phyloP scores from a whole-genome alignment of 2,888 invertebrate genomes.

The Drosophila nigricruria region DNA sequence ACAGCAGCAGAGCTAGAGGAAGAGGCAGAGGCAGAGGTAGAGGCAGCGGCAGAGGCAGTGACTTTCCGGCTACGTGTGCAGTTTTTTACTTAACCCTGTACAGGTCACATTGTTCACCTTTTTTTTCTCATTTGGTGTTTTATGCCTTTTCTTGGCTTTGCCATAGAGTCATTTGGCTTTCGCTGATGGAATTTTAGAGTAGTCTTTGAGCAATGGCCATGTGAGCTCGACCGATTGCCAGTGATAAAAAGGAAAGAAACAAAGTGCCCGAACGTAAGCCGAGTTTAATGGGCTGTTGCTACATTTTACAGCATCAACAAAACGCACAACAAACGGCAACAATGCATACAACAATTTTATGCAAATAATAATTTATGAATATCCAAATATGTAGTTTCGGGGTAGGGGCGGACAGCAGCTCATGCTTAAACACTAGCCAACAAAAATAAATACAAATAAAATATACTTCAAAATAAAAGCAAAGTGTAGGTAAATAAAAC shows the following conservation, averaged over 20 bases:
- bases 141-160: conserved; percentile 35
- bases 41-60: neutral
- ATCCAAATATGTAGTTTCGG: conserved; percentile 58
- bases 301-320: conserved; percentile 20
- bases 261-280: conserved; percentile 38
- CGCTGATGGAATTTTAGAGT: conserved; percentile 72
- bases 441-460: conserved; percentile 55
- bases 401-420: conserved; percentile 13
- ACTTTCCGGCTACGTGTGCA: conserved; percentile 45
- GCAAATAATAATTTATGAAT: conserved; percentile 77
- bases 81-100: conserved; percentile 45
- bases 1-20: conserved; percentile 19
- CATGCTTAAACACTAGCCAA: conserved; percentile 32
- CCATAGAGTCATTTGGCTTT: conserved; percentile 62
- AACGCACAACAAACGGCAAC: conserved; percentile 6
- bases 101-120: conserved; percentile 42
- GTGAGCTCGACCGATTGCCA: conserved; percentile 11
- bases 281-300: conserved; percentile 60
- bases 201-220: conserved; percentile 15
- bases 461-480: conserved; percentile 69
- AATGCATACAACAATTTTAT: conserved; percentile 39
- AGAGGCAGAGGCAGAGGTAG: conserved; percentile 14
- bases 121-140: conserved; percentile 42
- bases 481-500: conserved; percentile 70
- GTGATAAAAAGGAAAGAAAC: conserved; percentile 27